Base-by-base conservation (phyloP, 1,140 invertebrate genomes). In the Lepidostoma basale region DNA sequence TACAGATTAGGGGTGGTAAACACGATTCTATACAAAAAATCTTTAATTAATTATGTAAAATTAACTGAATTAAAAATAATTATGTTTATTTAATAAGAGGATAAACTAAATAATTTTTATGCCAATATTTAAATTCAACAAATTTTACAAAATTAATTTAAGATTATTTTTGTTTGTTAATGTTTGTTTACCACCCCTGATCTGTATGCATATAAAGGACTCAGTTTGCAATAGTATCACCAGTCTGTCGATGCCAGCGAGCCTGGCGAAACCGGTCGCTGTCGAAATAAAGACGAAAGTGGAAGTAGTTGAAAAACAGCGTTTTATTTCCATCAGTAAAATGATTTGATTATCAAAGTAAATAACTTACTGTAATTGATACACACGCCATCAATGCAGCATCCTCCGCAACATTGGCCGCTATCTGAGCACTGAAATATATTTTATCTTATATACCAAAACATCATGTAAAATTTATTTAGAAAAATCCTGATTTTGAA, bases 331-430 rank as follows among this genome's bases (percentile, higher is more conserved):
- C 5, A 33, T 6, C 5, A 12, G 30, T 12, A 33, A 5, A 33
- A 6, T 12, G 30, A 6, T 33, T 5, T 33, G 12, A 6, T 6
- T 33, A 5, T 23, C 14, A 49, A 9, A n/a, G 20, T 49, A 49
- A 49, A 25, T 25, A 10, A 20, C 62, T 69, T 58, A 72, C 70
- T 72, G n/a, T 72, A 56, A n/a, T n/a, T n/a, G 10, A 68, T 69
- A 40, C 70, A 72, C 3, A 58, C 22, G 30, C 47, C 70, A 45
- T 25, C 14, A 25, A 69, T 36, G 30, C 70, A 72, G 40, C 70
- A 72, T 0, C 70, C 70, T 18, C 70, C 70, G 42, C 70, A 72
- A 42, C 70, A 72, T 36, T 72, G 70, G 6, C 44, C 62, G 33
- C 30, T 10, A 40, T 69, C 70, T 39, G 6, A 26, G 52, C 70